phyloP scores from a whole-genome alignment of 1,140 invertebrate genomes.

The Zaprionus davidi region DNA sequence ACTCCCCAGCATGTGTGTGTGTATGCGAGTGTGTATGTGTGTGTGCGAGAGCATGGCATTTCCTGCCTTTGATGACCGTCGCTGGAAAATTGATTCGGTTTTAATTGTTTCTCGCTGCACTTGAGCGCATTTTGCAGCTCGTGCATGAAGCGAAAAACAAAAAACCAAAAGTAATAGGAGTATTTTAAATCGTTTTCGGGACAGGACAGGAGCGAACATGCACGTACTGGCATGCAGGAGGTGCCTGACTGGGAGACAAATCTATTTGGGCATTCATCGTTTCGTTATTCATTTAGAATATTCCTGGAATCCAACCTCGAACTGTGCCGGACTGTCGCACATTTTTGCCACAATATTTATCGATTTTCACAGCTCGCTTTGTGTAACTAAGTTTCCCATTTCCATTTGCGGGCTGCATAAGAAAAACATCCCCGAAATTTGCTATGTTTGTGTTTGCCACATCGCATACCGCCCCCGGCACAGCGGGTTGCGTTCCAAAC shows the following conservation, averaged over 20 bases:
- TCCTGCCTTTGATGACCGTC: conserved; percentile 40
- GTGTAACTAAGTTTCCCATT: conserved; percentile 29
- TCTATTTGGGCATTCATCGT: conserved; percentile 27
- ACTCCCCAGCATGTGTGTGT: conserved; percentile 15
- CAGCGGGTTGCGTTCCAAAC: conserved; percentile 37
- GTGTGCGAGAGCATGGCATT: conserved; percentile 29
- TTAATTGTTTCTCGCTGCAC: conserved; percentile 63
- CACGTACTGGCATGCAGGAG: conserved; percentile 2
- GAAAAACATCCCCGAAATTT: conserved; percentile 42
- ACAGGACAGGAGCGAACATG: conserved; percentile 28
- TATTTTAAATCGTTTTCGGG: conserved; percentile 13
- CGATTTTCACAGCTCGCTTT: conserved; percentile 44
- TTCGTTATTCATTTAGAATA: conserved; percentile 7
- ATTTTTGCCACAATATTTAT: conserved; percentile 56
- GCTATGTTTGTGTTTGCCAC: conserved; percentile 16
- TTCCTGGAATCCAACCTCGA: conserved; percentile 31
- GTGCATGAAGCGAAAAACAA: conserved; percentile 47
- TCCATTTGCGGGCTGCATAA: conserved; percentile 19
- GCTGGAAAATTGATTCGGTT: conserved; percentile 58
- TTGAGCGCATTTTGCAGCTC: conserved; percentile 58
- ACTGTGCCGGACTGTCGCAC: conserved; percentile 8
- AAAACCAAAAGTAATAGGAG: conserved; percentile 29
- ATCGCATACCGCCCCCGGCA: conserved; percentile 38
- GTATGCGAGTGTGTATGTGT: conserved; percentile 11
- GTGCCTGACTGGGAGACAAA: conserved; percentile 14